Conservation (phyloP, 2,888 invertebrate species). For the Agrilus biguttatus region DNA sequence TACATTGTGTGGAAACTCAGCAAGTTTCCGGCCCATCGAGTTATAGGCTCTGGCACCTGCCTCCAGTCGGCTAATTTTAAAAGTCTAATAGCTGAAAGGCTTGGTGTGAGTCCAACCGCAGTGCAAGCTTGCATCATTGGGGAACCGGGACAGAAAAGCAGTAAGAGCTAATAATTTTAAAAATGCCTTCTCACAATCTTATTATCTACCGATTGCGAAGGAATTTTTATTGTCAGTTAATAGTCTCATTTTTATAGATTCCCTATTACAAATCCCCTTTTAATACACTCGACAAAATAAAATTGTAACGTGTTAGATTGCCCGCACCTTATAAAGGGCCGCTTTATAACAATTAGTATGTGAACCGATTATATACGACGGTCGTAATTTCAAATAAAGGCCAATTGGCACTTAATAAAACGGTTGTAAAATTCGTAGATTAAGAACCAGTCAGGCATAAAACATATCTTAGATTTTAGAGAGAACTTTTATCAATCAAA, state of each 20-base stretch:
- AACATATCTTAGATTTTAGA: too few relatives aligned
- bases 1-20: conserved; percentile 53
- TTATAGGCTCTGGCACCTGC: conserved; percentile 50
- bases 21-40: conserved; percentile 40
- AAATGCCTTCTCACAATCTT: too few relatives aligned
- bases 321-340: too few relatives aligned
- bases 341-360: too few relatives aligned
- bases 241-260: too few relatives aligned
- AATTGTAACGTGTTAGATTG: too few relatives aligned
- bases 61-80: conserved; percentile 47
- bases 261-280: too few relatives aligned
- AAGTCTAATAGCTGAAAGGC: conserved; percentile 38
- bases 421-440: neutral
- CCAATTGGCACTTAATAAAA: neutral
- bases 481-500: too few relatives aligned
- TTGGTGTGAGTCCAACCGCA: conserved; percentile 39
- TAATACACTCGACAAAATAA: too few relatives aligned
- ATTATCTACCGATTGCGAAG: too few relatives aligned
- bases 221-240: too few relatives aligned
- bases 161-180: conserved; percentile 19
- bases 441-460: neutral
- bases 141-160: conserved; percentile 51
- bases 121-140: conserved; percentile 48
- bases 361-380: too few relatives aligned
- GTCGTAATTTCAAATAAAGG: neutral